A percentile compares a stretch with the other conserved stretches of the same genome.
Evolutionary conservation across 2,113 vertebrate species (phyloP).

Genomic region (Bufo gargarizans): DNA sequence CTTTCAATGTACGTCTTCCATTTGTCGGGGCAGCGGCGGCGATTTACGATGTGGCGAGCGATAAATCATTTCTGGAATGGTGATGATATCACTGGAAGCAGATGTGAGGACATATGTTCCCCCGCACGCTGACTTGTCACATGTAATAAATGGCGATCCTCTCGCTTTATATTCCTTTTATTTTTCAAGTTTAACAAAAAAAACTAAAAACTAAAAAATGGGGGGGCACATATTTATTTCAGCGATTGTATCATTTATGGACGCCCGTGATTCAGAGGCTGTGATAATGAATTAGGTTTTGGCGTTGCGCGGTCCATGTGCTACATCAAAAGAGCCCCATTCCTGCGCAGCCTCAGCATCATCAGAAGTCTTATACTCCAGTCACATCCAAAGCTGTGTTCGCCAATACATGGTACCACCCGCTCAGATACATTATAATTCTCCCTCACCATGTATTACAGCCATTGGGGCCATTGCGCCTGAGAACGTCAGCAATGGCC

Average conservation of each 20-base stretch:
- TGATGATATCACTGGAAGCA: conserved; percentile 78
- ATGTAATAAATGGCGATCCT: conserved; percentile 73
- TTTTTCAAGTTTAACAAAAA: conserved; percentile 53
- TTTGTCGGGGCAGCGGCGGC: conserved; percentile 68
- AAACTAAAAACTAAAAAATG: too few species aligned
- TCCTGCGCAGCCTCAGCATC: too few species aligned
- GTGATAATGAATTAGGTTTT: conserved; percentile 18
- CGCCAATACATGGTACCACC: too few species aligned
- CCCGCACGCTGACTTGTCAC: conserved; percentile 73
- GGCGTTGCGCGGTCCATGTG: neutral
- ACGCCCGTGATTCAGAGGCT: neutral
- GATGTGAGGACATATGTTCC: conserved; percentile 80
- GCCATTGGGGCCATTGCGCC: too few species aligned
- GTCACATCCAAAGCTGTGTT: too few species aligned
- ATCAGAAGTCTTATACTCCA: neutral
- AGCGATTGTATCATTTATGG: conserved; percentile 30
- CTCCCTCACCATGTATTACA: too few species aligned
- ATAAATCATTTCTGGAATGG: conserved; percentile 79
- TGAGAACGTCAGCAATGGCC: too few species aligned
- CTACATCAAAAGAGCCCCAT: neutral
- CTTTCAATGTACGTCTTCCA: conserved; percentile 69
- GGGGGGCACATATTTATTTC: neutral
- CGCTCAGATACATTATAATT: too few species aligned
- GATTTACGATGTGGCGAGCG: conserved; percentile 72
- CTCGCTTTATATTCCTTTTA: conserved; percentile 68